Evolutionary conservation across 2,113 vertebrate species (phyloP), one percentile per base, ranked within the genome.

Genomic region (Urocolius indicus): DNA sequence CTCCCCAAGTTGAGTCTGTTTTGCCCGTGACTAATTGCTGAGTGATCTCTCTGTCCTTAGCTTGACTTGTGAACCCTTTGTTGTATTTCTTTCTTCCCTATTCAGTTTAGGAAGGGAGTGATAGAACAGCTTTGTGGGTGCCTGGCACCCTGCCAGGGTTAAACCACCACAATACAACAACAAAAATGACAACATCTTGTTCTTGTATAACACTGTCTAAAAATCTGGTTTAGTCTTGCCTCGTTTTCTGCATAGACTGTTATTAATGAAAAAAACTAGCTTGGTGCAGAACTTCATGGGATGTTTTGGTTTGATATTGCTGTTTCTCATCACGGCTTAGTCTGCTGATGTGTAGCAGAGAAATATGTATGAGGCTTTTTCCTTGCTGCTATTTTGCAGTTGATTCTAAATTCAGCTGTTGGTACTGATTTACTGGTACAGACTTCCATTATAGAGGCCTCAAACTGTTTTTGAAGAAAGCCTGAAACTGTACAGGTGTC

Each of bases 291-390:
- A 26, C 38, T 91, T 87, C 23, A 51, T 79, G 75, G 36, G 54
- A 46, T 69, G 51, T 36, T 85, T 93, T 95, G 68, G 52, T 84
- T 73, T 73, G 55, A 27, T 77, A 59, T 26, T 81, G 30, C 62
- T 88, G 10, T 67, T 69, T 46, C 77, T 94, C 72, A 18, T 81
- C 27, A 16, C 71, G 51, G 34, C 72, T 85, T 62, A 67, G 59
- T 73, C 87, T 95, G 86, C 67, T 93, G 87, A 89, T 89, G 55
- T 80, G 55, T 62, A 85, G 75, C 55, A 74, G 49, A 75, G 62
- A 87, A 89, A 88, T 94, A 79, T 71, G 93, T 80, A 77, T 87
- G 72, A 94, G 63, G 59, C 78, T 77, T 86, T 94, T 88, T 80
- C 34, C n/a, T 77, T 85, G 57, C 67, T 95, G 84, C 90, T 88